Conservation (phyloP, 2,797 vertebrate species). For the Anabacerthia variegaticeps region DNA sequence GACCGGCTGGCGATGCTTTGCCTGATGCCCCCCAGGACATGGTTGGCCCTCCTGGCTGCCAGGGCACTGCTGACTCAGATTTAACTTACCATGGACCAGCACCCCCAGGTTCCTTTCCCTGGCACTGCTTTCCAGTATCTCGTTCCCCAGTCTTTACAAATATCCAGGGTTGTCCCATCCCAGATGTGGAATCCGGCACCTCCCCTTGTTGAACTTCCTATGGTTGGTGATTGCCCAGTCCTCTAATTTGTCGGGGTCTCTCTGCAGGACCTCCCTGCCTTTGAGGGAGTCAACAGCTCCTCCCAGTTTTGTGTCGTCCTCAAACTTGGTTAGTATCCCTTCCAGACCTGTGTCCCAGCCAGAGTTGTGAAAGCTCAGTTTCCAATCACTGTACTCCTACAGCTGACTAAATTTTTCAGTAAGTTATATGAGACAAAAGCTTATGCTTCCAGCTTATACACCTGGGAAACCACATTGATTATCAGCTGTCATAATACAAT, state of each 20-base stretch:
- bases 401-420: background rate
- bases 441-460: background rate
- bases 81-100: background rate
- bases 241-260: background rate
- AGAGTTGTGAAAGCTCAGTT: background rate
- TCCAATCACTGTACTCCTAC: background rate
- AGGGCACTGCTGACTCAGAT: background rate
- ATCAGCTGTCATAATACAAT: background rate
- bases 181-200: background rate
- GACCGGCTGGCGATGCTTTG: too few relatives aligned
- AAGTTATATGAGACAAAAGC: background rate
- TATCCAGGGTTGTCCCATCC: background rate
- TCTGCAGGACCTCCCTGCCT: background rate
- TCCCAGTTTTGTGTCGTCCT: background rate
- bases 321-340: background rate
- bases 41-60: background rate
- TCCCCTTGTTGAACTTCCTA: background rate
- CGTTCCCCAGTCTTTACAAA: background rate
- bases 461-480: background rate
- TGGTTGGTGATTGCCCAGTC: background rate
- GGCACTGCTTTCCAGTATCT: background rate
- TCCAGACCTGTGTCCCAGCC: background rate
- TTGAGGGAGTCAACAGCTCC: background rate
- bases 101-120: background rate
- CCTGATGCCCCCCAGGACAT: background rate